A percentile compares a stretch with the other conserved stretches of the same genome.
These are phyloP conservation scores for Hyles lineata DNA, from an alignment of 2,888 invertebrate genomes.

Conservation along the genomic window DNA sequence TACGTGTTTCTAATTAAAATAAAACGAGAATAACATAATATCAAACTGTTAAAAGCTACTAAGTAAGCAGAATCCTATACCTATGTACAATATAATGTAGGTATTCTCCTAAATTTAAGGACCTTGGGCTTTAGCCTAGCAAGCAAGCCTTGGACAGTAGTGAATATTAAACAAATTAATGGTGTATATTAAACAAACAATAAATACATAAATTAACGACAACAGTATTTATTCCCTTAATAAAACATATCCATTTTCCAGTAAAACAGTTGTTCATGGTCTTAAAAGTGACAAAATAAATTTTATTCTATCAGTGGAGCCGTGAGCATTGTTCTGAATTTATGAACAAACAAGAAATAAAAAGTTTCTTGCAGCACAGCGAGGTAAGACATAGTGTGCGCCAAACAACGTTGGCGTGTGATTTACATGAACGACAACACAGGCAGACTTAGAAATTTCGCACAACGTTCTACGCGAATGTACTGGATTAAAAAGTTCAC, in stretches of 20 bases:
- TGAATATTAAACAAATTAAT: too few relatives aligned
- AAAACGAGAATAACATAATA: too few relatives aligned
- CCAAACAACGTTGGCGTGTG: conserved; percentile 53
- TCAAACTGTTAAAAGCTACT: too few relatives aligned
- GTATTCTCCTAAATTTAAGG: too few relatives aligned
- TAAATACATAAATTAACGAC: background rate
- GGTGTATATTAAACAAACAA: background rate
- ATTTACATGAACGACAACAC: conserved; percentile 63
- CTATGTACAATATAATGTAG: too few relatives aligned
- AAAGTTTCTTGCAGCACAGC: conserved; percentile 38
- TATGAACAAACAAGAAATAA: conserved; percentile 51
- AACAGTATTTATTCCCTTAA: background rate
- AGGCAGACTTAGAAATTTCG: conserved; percentile 51
- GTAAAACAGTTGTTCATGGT: background rate
- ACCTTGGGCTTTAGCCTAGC: too few relatives aligned
- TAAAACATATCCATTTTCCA: background rate
- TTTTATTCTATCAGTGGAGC: conserved; percentile 29
- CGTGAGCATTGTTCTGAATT: conserved; percentile 37
- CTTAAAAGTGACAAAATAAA: conserved; percentile 3
- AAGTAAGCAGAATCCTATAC: too few relatives aligned
- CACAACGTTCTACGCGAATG: conserved; percentile 35
- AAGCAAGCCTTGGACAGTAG: too few relatives aligned
- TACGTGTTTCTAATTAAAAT: too few relatives aligned
- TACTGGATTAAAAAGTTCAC: conserved; percentile 22
- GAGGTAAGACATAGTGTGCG: conserved; percentile 41